These are phyloP conservation scores for Caradrina clavipalpis DNA, from an alignment of 2,888 invertebrate species.

Conservation along the genomic window DNA sequence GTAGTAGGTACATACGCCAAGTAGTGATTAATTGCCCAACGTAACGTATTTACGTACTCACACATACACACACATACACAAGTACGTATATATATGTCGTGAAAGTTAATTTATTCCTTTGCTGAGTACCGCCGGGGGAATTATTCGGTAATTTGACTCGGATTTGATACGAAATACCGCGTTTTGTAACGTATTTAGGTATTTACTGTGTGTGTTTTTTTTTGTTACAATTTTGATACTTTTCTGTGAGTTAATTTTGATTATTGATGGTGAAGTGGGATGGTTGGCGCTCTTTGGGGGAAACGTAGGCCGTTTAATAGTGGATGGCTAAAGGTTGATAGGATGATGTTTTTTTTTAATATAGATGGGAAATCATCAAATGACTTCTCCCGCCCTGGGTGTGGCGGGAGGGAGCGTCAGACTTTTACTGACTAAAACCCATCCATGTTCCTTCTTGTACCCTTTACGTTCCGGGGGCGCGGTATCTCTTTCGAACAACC, in stretches of 20 bases:
- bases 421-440: too few relatives aligned
- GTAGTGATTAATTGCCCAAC: constrained; percentile 53
- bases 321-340: too few relatives aligned
- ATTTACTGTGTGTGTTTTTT: constrained; percentile 26
- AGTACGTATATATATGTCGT: constrained; percentile 13
- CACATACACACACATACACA: constrained; percentile 9
- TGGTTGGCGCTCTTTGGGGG: too few relatives aligned
- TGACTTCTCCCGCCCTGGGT: too few relatives aligned
- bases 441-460: too few relatives aligned
- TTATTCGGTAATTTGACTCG: constrained; percentile 58
- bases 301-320: too few relatives aligned
- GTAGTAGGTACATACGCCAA: constrained; percentile 23
- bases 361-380: too few relatives aligned
- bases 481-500: too few relatives aligned
- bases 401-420: too few relatives aligned
- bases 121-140: constrained; percentile 44
- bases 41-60: constrained; percentile 41
- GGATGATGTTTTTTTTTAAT: too few relatives aligned
- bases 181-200: constrained; percentile 36
- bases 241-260: not conserved
- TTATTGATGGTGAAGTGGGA: too few relatives aligned
- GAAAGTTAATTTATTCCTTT: constrained; percentile 55
- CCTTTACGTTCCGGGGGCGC: too few relatives aligned
- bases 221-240: constrained; percentile 16
- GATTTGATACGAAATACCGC: constrained; percentile 40